phyloP scores from a whole-genome alignment of 2,113 vertebrate genomes.

The Halcyon senegalensis region DNA sequence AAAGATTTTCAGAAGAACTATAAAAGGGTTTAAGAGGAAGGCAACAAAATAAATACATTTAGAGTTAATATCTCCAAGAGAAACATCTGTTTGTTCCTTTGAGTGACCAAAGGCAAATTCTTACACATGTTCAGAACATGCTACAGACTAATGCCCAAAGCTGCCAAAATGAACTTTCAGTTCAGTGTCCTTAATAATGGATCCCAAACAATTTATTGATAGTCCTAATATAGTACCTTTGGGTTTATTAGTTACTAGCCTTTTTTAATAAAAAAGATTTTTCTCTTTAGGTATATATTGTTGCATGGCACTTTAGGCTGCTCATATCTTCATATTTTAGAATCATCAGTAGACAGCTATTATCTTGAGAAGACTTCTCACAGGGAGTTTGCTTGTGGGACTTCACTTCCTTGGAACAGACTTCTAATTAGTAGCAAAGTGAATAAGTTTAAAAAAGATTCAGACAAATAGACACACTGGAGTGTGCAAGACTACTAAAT shows the following conservation, averaged over 20 bases:
- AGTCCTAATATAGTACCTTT: neutral
- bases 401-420: neutral
- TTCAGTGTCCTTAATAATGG: neutral
- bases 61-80: neutral
- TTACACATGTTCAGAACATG: neutral
- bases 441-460: neutral
- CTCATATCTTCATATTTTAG: neutral
- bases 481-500: neutral
- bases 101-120: slow-evolving; percentile 19
- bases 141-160: neutral
- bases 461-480: neutral
- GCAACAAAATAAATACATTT: neutral
- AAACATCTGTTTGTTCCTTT: slow-evolving; percentile 27
- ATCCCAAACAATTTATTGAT: neutral
- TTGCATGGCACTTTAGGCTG: neutral
- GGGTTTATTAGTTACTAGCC: neutral
- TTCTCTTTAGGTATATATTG: neutral
- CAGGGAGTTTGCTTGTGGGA: neutral
- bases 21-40: neutral
- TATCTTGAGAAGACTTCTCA: neutral
- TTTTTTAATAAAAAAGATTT: neutral
- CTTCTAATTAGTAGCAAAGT: neutral
- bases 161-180: neutral
- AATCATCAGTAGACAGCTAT: neutral
- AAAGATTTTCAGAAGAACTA: neutral